phyloP scores from a whole-genome alignment of 2,113 vertebrate genomes.

The Cavia porcellus region DNA sequence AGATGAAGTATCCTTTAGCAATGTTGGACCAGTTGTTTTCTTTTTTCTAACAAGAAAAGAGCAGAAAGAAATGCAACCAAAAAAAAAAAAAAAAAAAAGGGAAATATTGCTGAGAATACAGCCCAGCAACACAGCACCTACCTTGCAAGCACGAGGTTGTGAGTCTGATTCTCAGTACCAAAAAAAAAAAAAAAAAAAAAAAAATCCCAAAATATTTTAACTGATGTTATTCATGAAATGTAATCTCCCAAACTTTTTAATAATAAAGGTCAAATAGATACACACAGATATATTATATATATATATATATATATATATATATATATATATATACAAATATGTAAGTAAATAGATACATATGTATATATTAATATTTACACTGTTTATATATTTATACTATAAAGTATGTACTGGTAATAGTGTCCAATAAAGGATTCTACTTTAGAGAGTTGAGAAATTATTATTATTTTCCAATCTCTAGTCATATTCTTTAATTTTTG shows the following conservation, averaged over 20 bases:
- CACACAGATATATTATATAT: too few relatives aligned
- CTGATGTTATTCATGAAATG: neutral
- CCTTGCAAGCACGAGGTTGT: too few relatives aligned
- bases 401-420: neutral
- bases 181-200: too few relatives aligned
- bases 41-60: neutral
- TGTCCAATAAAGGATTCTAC: neutral
- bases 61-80: neutral
- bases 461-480: neutral
- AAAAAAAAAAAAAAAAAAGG: neutral
- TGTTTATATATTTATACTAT: neutral
- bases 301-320: neutral
- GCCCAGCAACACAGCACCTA: too few relatives aligned
- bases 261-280: neutral
- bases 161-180: too few relatives aligned
- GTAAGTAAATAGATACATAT: neutral
- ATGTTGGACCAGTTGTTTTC: neutral
- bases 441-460: neutral
- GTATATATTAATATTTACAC: neutral
- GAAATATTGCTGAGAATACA: too few relatives aligned
- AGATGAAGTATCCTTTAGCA: constrained; percentile 46
- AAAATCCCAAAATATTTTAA: constrained; percentile 48
- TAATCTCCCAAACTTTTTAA: neutral
- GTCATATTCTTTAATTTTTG: neutral
- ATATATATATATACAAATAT: neutral